phyloP scores from a whole-genome alignment of 2,888 invertebrate species.

The Oscheius onirici region DNA sequence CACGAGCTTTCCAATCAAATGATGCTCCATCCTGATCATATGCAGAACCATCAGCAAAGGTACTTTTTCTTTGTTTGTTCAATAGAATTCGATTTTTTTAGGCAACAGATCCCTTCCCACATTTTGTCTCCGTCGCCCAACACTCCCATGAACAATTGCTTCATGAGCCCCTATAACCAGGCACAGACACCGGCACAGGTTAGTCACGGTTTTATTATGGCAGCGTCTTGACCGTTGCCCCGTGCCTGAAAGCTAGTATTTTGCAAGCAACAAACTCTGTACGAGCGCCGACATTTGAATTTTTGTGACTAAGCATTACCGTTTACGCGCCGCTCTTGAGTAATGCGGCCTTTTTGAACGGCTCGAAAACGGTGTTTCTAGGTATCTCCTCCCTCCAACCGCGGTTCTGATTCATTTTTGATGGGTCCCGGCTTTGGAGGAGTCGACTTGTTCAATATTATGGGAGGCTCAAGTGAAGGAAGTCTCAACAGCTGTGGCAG shows the following conservation, averaged over 20 bases:
- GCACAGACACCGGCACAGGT: conserved; percentile 26
- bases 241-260: neutral
- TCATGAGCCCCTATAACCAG: conserved; percentile 28
- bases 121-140: conserved; percentile 34
- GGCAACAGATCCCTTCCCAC: conserved; percentile 29
- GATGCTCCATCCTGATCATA: conserved; percentile 33
- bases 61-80: neutral
- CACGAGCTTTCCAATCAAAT: conserved; percentile 35
- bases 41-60: conserved; percentile 29
- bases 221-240: too few relatives aligned
- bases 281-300: neutral
- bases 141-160: conserved; percentile 17
- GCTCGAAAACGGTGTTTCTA: neutral
- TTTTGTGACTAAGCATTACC: neutral
- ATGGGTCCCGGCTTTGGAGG: conserved; percentile 22
- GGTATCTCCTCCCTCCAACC: conserved; percentile 34
- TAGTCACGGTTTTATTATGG: neutral
- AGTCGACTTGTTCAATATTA: conserved; percentile 36
- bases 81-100: neutral
- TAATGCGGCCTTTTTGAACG: neutral
- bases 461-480: conserved; percentile 47
- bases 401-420: conserved; percentile 22
- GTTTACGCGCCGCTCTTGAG: too few relatives aligned
- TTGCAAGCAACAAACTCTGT: neutral
- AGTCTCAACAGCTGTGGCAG: conserved; percentile 47